Percentiles rank a stretch among this genome's conserved stretches.
Evolutionary conservation across 1,140 invertebrate genomes (phyloP).

Genomic region (Papilio aristodemus): DNA sequence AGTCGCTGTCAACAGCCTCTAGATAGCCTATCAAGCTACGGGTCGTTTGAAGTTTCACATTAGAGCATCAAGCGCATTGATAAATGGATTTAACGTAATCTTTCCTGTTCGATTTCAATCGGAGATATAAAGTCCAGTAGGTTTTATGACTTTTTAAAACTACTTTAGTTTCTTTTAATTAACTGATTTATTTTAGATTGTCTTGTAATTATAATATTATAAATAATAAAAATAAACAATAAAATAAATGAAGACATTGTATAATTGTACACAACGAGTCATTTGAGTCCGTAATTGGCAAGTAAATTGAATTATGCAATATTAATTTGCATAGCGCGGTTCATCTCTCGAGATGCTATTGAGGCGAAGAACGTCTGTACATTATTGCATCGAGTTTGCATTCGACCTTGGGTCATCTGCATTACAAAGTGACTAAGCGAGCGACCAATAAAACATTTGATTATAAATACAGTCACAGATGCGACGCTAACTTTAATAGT

Average conservation of each 20-base stretch:
- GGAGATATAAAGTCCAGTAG: neutral
- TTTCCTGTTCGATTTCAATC: neutral
- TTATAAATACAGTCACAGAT: neutral
- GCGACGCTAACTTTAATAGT: slow-evolving; percentile 11
- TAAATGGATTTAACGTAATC: neutral
- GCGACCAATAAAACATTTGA: slow-evolving; percentile 24
- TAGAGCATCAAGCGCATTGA: neutral
- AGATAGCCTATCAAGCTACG: no score
- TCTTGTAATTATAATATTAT: no score
- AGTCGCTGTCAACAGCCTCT: neutral
- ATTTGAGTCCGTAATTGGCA: slow-evolving; percentile 19
- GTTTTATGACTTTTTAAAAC: neutral
- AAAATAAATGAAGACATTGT: slow-evolving; percentile 9
- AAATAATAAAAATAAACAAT: no score
- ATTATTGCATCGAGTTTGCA: slow-evolving; percentile 5
- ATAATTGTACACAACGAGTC: slow-evolving; percentile 13
- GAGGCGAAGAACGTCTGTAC: slow-evolving; percentile 3
- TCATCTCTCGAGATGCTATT: slow-evolving; percentile 24
- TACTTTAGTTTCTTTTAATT: no score
- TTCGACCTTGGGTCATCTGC: slow-evolving; percentile 32
- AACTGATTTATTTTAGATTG: no score
- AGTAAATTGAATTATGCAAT: slow-evolving; percentile 30
- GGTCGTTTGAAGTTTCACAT: slow-evolving; percentile 1
- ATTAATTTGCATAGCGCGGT: slow-evolving; percentile 23
- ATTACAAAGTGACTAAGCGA: slow-evolving; percentile 27